Evolutionary conservation across 2,888 invertebrate genomes (phyloP).

Genomic region (Ganaspis brasiliensis): DNA sequence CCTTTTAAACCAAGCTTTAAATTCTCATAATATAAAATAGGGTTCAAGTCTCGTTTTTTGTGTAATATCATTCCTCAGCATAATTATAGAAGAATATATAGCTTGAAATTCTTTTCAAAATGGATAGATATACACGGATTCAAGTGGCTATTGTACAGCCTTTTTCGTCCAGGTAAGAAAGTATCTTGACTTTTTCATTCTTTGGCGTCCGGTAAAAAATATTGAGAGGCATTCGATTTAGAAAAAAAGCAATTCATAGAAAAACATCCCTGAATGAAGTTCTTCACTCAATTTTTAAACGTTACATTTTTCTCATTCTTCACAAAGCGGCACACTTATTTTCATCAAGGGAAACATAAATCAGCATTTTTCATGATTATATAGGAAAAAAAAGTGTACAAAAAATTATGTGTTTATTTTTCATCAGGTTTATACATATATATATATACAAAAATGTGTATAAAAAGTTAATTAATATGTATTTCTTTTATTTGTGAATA

Average conservation of each 20-base stretch:
- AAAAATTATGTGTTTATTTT: too few species aligned
- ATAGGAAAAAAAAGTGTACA: too few species aligned
- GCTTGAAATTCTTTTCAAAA: neutral
- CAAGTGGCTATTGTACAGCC: neutral
- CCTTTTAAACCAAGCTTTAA: slow-evolving; percentile 5
- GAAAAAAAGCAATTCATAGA: neutral
- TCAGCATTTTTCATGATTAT: too few species aligned
- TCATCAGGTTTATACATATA: too few species aligned
- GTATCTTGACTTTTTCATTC: slow-evolving; percentile 1
- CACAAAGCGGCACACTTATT: too few species aligned
- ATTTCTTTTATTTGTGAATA: too few species aligned
- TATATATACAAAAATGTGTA: too few species aligned
- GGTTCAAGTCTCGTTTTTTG: neutral
- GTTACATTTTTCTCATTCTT: too few species aligned
- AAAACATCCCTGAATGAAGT: neutral
- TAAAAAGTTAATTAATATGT: too few species aligned
- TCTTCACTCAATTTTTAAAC: too few species aligned
- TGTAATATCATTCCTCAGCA: neutral
- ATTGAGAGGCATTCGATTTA: slow-evolving; percentile 11
- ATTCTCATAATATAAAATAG: neutral
- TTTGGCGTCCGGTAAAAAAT: neutral
- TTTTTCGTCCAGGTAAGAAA: slow-evolving; percentile 1
- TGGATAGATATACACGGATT: neutral
- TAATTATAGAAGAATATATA: neutral
- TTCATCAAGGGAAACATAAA: too few species aligned